These are phyloP conservation scores for Pristionchus maxplancki DNA, from an alignment of 2,888 invertebrate genomes.

Conservation along the genomic window DNA sequence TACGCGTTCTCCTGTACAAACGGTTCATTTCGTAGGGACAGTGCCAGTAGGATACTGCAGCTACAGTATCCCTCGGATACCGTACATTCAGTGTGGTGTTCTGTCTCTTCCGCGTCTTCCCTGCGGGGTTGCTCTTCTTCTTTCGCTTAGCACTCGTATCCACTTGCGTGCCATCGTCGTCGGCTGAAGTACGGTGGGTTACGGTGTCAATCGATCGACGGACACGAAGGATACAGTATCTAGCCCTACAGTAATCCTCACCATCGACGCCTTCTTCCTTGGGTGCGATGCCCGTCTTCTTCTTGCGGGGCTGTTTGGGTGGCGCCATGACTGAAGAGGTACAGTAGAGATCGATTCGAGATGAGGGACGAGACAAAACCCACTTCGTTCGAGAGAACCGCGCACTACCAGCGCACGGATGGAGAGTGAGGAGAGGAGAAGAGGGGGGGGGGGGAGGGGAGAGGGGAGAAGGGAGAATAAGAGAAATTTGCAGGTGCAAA, in stretches of 20 bases:
- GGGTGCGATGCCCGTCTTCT: not conserved
- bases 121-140: not conserved
- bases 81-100: not conserved
- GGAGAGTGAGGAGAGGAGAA: too few species aligned
- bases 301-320: not conserved
- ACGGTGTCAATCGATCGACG: not conserved
- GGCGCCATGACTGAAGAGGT: too few species aligned
- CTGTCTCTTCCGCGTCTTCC: not conserved
- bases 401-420: too few species aligned
- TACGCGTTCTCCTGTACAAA: slow-evolving; percentile 24
- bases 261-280: not conserved
- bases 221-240: too few species aligned
- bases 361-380: too few species aligned
- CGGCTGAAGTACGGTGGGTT: slow-evolving; percentile 31
- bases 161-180: slow-evolving; percentile 47
- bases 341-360: too few species aligned
- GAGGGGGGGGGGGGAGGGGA: too few species aligned
- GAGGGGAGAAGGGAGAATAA: too few species aligned
- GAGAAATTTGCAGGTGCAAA: too few species aligned
- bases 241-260: not conserved
- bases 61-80: not conserved
- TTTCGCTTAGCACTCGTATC: not conserved
- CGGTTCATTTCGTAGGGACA: not conserved
- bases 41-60: not conserved
- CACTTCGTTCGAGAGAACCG: too few species aligned